Percentiles rank a stretch among this genome's conserved stretches.
These are phyloP conservation scores for Collichthys lucidus DNA, from an alignment of 2,113 vertebrate genomes.

Conservation along the genomic window DNA sequence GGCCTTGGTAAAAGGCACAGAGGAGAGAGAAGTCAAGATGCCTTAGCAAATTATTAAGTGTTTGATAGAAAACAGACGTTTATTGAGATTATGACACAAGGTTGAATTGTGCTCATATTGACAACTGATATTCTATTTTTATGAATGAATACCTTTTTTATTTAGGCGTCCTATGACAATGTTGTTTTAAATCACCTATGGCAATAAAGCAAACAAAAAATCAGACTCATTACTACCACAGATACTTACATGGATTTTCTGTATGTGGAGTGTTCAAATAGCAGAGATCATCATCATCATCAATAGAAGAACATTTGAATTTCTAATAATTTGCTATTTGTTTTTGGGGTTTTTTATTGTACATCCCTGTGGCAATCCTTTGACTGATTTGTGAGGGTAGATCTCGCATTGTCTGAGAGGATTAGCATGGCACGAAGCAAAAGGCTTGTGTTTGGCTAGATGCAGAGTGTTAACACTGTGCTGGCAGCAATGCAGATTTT, in stretches of 20 bases:
- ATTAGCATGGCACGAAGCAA: slow-evolving; percentile 42
- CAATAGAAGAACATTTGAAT: background rate
- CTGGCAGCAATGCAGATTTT: slow-evolving; percentile 42
- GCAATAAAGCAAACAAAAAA: background rate
- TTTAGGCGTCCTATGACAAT: background rate
- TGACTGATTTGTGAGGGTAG: slow-evolving; percentile 28
- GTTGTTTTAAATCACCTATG: background rate
- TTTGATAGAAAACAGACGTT: background rate
- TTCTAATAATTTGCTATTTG: background rate
- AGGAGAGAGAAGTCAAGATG: background rate
- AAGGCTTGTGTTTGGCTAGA: slow-evolving; percentile 46
- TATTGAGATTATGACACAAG: background rate
- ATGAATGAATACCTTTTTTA: background rate
- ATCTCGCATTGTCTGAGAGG: slow-evolving; percentile 38
- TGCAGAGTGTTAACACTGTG: slow-evolving; percentile 42
- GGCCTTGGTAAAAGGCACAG: background rate
- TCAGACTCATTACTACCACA: background rate
- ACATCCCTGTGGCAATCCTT: slow-evolving; percentile 33
- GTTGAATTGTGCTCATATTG: background rate
- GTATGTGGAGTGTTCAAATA: background rate
- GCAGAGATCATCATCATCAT: slow-evolving; percentile 3
- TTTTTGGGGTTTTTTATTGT: slow-evolving; percentile 19
- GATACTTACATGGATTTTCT: slow-evolving; percentile 1
- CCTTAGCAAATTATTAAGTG: background rate
- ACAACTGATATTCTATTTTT: background rate